A percentile compares a stretch with the other conserved stretches of the same genome.
Conservation (phyloP, 2,888 invertebrate genomes). For the Eupithecia exiguata region DNA sequence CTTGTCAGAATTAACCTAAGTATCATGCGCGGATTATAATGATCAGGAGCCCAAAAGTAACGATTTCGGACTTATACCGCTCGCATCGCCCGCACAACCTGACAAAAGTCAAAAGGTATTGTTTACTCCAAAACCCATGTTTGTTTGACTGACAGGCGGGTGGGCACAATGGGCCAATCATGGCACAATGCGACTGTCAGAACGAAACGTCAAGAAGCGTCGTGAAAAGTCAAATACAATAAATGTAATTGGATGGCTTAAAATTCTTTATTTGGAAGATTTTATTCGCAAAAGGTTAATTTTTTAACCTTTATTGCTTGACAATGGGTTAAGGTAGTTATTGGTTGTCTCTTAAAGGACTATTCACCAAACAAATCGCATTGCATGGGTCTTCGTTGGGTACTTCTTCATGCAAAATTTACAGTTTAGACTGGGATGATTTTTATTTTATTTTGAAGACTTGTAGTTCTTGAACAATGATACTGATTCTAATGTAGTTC, state of each 20-base stretch:
- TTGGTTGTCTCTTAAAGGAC: not conserved
- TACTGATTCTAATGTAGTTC: no score
- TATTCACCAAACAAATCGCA: not conserved
- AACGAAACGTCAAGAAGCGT: slow-evolving; percentile 34
- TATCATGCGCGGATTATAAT: not conserved
- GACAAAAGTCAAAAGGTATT: slow-evolving; percentile 60
- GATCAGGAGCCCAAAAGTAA: slow-evolving; percentile 14
- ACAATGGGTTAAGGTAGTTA: not conserved
- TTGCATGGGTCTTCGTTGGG: no score
- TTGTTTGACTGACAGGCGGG: slow-evolving; percentile 67
- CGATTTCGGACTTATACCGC: slow-evolving; percentile 30
- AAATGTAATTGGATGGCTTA: slow-evolving; percentile 36
- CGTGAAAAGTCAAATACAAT: slow-evolving; percentile 39
- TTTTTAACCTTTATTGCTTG: not conserved
- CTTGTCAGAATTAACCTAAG: not conserved
- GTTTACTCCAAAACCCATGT: slow-evolving; percentile 76
- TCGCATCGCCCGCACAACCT: slow-evolving; percentile 20
- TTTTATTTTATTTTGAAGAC: no score
- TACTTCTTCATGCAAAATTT: no score
- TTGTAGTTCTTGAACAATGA: no score
- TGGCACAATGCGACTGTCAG: slow-evolving; percentile 63
- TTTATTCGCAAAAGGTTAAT: slow-evolving; percentile 13
- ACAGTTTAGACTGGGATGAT: no score
- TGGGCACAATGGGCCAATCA: slow-evolving; percentile 66
- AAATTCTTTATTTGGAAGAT: slow-evolving; percentile 17